These are phyloP conservation scores for Eospalax fontanierii DNA, from an alignment of 2,797 vertebrate species.

Conservation along the genomic window DNA sequence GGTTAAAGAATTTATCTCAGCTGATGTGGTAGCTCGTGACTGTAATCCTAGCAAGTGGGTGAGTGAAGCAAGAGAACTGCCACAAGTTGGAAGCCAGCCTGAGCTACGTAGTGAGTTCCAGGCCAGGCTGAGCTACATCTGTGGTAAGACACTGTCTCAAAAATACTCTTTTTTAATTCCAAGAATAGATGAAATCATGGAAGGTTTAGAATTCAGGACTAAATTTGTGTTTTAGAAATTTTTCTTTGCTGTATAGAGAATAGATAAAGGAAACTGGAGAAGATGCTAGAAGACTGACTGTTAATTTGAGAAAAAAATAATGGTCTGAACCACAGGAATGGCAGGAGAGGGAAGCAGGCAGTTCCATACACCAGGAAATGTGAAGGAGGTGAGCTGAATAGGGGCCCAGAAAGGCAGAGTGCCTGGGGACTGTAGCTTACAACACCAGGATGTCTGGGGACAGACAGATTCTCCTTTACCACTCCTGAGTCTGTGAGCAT, in stretches of 20 bases:
- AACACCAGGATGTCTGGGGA: neutral
- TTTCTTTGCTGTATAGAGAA: neutral
- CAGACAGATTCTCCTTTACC: neutral
- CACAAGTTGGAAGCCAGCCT: neutral
- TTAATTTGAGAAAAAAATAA: neutral
- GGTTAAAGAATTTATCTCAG: neutral
- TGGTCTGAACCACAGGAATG: neutral
- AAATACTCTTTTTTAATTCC: neutral
- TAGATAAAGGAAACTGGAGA: neutral
- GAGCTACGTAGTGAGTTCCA: neutral
- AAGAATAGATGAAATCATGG: neutral
- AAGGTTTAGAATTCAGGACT: neutral
- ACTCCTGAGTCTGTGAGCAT: neutral
- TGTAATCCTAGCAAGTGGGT: neutral
- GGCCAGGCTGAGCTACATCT: neutral
- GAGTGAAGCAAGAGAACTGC: neutral
- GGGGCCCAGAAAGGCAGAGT: neutral
- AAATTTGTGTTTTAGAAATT: neutral
- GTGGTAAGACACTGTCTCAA: neutral
- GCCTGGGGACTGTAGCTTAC: no score
- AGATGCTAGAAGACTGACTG: neutral
- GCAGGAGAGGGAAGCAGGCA: rapidly evolving
- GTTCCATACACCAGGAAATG: neutral
- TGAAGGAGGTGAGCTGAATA: neutral
- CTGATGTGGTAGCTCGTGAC: neutral